phyloP scores from a whole-genome alignment of 2,797 vertebrate genomes.

The Lateolabrax maculatus region DNA sequence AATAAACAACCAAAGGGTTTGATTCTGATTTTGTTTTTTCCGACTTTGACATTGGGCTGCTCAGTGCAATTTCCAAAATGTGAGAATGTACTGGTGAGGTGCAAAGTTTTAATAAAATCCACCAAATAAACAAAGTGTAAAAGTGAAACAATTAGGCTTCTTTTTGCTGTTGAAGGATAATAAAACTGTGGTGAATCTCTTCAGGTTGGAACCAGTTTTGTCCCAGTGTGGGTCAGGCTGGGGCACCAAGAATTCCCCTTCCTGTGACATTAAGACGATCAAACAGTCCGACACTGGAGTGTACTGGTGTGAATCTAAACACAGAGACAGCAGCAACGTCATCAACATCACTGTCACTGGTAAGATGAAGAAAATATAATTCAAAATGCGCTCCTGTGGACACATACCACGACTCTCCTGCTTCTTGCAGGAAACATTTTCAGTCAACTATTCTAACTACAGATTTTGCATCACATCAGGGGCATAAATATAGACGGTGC shows the following conservation, averaged over 20 bases:
- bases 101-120: not conserved
- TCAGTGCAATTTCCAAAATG: too few species aligned
- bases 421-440: not conserved
- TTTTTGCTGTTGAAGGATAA: too few species aligned
- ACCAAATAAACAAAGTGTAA: too few species aligned
- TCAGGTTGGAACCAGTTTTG: not conserved
- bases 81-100: too few species aligned
- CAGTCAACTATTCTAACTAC: not conserved
- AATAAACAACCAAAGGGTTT: not conserved
- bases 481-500: too few species aligned
- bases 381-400: too few species aligned
- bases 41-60: too few species aligned
- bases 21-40: not conserved
- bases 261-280: not conserved
- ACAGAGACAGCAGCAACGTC: slow-evolving; percentile 39
- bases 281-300: slow-evolving; percentile 14
- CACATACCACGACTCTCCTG: too few species aligned
- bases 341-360: slow-evolving; percentile 54
- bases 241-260: not conserved
- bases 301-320: slow-evolving; percentile 71
- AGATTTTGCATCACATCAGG: not conserved
- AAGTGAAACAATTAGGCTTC: too few species aligned
- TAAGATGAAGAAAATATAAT: too few species aligned
- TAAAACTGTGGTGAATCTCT: too few species aligned
- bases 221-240: slow-evolving; percentile 22